A percentile compares a stretch with the other conserved stretches of the same genome.
These are phyloP conservation scores for Hippopotamyrus pictus DNA, from an alignment of 2,797 vertebrate species.

Conservation along the genomic window DNA sequence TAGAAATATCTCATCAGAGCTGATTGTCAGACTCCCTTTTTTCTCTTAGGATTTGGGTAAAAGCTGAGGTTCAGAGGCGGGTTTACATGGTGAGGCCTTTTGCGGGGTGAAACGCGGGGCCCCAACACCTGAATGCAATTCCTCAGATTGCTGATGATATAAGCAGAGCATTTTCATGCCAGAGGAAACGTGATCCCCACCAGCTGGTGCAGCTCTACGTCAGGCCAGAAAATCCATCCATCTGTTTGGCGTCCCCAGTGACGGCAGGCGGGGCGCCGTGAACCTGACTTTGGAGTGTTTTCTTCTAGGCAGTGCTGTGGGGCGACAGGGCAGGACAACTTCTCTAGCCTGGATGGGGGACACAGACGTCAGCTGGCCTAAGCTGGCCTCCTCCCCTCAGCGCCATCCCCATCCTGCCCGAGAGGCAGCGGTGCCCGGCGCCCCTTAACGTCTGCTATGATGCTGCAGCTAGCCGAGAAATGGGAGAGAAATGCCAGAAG, in stretches of 20 bases:
- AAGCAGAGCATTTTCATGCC: constrained; percentile 44
- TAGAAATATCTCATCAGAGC: neutral
- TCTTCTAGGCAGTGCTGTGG: constrained; percentile 7
- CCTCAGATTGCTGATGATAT: constrained; percentile 43
- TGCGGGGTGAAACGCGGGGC: constrained; percentile 34
- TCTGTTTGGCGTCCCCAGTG: constrained; percentile 24
- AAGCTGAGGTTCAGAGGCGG: neutral
- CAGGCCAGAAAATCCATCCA: constrained; percentile 46
- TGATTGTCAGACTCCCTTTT: neutral
- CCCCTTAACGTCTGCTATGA: neutral
- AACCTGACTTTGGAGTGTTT: constrained; percentile 36
- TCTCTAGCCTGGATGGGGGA: constrained; percentile 16
- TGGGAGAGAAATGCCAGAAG: neutral
- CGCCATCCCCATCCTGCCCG: neutral
- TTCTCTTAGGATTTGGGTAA: neutral
- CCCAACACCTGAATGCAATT: constrained; percentile 58
- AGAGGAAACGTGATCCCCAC: constrained; percentile 43
- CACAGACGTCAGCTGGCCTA: neutral
- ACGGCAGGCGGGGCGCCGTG: constrained; percentile 15
- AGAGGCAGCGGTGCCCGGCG: neutral
- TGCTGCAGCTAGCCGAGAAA: neutral
- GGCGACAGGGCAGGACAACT: constrained; percentile 11
- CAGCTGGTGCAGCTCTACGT: constrained; percentile 48
- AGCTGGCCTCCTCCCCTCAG: neutral
- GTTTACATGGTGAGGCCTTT: constrained; percentile 6